A percentile compares a stretch with the other conserved stretches of the same genome.
These are phyloP conservation scores for Ivindomyrus marchei DNA, from an alignment of 2,113 vertebrate genomes.

Conservation along the genomic window DNA sequence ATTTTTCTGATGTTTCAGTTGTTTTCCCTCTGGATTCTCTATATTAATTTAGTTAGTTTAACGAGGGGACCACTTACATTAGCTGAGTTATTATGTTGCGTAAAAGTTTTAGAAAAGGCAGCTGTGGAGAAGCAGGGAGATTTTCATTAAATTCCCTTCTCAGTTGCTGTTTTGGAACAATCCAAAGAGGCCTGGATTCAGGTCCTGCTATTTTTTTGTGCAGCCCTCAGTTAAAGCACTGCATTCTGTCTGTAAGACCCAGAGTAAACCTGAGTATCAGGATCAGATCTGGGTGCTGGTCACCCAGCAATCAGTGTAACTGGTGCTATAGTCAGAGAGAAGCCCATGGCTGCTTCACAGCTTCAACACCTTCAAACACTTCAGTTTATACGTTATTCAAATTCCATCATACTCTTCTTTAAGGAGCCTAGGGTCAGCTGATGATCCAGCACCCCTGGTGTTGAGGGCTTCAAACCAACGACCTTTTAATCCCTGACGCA, in stretches of 20 bases:
- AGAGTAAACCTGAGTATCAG: neutral
- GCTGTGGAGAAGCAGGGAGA: too few species aligned
- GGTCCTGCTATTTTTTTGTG: too few species aligned
- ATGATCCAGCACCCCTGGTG: too few species aligned
- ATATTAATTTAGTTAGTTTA: neutral
- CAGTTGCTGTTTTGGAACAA: too few species aligned
- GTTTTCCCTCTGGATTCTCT: neutral
- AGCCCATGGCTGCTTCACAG: neutral
- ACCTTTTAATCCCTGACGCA: neutral
- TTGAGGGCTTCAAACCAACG: too few species aligned
- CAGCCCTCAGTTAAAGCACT: neutral
- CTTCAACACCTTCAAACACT: neutral
- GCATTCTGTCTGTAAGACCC: neutral
- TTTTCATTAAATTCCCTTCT: too few species aligned
- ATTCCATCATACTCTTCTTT: neutral
- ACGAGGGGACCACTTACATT: too few species aligned
- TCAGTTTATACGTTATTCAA: neutral
- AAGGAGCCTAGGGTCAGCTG: neutral
- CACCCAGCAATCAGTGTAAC: neutral
- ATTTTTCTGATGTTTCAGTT: neutral
- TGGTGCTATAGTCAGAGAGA: neutral
- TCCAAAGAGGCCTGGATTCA: too few species aligned
- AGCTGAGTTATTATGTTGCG: too few species aligned
- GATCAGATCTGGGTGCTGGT: neutral
- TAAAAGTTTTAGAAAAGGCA: too few species aligned